Evolutionary conservation across 1,140 invertebrate species (phyloP).

Genomic region (Mizuhopecten yessoensis): DNA sequence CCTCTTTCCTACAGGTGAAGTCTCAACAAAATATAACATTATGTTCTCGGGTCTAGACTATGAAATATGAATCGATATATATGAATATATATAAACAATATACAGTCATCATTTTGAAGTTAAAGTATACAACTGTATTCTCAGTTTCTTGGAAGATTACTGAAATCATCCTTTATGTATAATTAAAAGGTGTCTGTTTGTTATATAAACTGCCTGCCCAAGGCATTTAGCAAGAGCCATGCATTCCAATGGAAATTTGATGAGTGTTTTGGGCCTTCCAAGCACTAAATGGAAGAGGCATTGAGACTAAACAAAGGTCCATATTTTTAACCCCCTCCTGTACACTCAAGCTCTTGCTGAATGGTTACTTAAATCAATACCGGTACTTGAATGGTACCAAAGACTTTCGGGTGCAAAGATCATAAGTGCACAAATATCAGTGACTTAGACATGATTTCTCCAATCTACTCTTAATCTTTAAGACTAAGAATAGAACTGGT

Average conservation of each 20-base stretch:
- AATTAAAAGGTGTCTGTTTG: neutral
- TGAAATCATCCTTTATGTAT: neutral
- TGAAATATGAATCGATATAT: slow-evolving; percentile 32
- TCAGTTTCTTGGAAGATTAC: neutral
- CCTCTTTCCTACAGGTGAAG: neutral
- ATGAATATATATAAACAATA: slow-evolving; percentile 34
- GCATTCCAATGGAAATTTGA: neutral
- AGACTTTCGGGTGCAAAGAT: neutral
- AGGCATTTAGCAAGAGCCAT: neutral
- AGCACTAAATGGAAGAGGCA: neutral
- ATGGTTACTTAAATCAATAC: neutral
- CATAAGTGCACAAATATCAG: neutral
- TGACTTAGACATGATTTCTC: neutral
- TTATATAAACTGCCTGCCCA: neutral
- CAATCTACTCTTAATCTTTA: neutral
- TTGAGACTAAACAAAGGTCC: neutral
- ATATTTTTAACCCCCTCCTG: neutral
- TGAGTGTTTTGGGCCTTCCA: neutral
- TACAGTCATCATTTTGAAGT: neutral
- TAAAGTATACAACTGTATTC: neutral
- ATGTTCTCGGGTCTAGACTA: slow-evolving; percentile 27
- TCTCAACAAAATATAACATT: slow-evolving; percentile 1
- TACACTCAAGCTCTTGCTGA: neutral
- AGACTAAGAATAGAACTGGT: neutral
- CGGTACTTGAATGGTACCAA: neutral